phyloP scores from a whole-genome alignment of 2,797 vertebrate species.

The Coreius guichenoti region DNA sequence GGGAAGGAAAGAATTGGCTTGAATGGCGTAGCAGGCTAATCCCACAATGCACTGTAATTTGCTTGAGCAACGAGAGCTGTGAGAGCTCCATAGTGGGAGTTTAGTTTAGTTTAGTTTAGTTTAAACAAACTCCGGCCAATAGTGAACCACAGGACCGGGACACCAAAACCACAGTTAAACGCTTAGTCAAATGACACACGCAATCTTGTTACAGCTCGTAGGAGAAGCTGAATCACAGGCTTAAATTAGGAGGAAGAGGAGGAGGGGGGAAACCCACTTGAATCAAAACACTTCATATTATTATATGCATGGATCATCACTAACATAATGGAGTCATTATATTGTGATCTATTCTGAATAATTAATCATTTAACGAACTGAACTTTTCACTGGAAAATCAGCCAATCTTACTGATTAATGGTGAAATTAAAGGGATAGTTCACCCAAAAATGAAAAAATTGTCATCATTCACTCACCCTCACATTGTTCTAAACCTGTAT shows the following conservation, averaged over 20 bases:
- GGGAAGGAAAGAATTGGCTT: constrained; percentile 19
- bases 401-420: background rate
- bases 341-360: background rate
- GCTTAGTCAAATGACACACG: constrained; percentile 30
- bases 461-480: no score
- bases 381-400: background rate
- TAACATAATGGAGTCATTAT: background rate
- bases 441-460: no score
- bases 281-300: constrained; percentile 37
- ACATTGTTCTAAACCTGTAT: no score
- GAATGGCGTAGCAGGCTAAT: background rate
- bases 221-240: constrained; percentile 58
- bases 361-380: background rate
- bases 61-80: constrained; percentile 27
- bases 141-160: constrained; percentile 21
- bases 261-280: background rate
- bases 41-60: constrained; percentile 35
- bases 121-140: constrained; percentile 37
- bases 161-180: constrained; percentile 23
- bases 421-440: background rate
- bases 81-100: constrained; percentile 39
- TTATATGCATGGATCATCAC: constrained; percentile 1
- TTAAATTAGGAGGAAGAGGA: constrained; percentile 10
- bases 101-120: constrained; percentile 47
- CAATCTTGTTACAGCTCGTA: background rate